Evolutionary conservation across 2,797 vertebrate species (phyloP).

Genomic region (Monodelphis domestica): DNA sequence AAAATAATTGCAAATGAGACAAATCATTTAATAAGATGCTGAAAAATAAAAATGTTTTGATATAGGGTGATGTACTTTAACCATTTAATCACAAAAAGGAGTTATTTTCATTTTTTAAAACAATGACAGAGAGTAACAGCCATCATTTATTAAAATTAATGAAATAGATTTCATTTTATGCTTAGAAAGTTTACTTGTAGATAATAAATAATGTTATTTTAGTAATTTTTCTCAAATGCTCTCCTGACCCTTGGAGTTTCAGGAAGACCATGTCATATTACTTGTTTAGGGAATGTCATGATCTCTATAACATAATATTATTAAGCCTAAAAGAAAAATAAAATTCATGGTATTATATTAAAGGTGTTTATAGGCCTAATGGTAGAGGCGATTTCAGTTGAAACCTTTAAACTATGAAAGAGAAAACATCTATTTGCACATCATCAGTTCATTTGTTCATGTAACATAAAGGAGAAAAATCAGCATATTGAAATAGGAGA

Average conservation of each 20-base stretch:
- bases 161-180: slow-evolving; percentile 44
- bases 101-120: slow-evolving; percentile 52
- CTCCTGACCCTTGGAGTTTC: slow-evolving; percentile 54
- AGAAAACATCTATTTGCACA: slow-evolving; percentile 73
- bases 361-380: slow-evolving; percentile 75
- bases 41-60: slow-evolving; percentile 9
- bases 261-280: slow-evolving; percentile 24
- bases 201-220: slow-evolving; percentile 17
- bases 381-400: slow-evolving; percentile 47
- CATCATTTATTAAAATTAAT: slow-evolving; percentile 44
- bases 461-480: slow-evolving; percentile 65
- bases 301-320: slow-evolving; percentile 66
- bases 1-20: slow-evolving; percentile 35
- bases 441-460: slow-evolving; percentile 82
- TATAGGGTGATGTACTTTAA: slow-evolving; percentile 11
- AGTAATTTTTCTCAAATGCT: slow-evolving; percentile 40
- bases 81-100: slow-evolving; percentile 65
- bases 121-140: slow-evolving; percentile 17
- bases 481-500: slow-evolving; percentile 78
- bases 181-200: slow-evolving; percentile 36
- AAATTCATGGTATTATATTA: slow-evolving; percentile 66
- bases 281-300: slow-evolving; percentile 59
- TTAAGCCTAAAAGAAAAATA: slow-evolving; percentile 69
- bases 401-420: slow-evolving; percentile 72
- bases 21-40: slow-evolving; percentile 44